Base-by-base conservation (phyloP, 92 coral and sea anemone genomes). In the Hydrozoanthus gracilis region DNA sequence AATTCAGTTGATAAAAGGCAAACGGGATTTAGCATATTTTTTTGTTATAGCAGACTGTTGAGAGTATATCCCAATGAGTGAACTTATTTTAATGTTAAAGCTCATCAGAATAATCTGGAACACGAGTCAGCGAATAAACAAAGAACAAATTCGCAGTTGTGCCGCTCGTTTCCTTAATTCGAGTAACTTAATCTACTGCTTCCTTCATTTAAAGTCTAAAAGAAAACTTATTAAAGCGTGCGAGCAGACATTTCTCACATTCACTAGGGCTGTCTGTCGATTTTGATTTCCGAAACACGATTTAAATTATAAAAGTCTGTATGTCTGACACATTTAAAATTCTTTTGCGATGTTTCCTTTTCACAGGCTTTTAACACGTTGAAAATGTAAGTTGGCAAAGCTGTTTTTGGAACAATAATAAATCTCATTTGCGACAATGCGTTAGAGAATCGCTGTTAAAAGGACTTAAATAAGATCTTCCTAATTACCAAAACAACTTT, bases 131-230 rank as follows among this genome's bases (percentile, higher is more conserved):
- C 47, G 16, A 51, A 49, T 46, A 14, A 14, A 75, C 45, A 7
- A 9, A 44, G 35, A 52, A 76, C 6, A 27, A 11, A 72, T 44
- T 80, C 15, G 10, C 64, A 62, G 15, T 62, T 0, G 20, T 64
- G 73, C 82, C 84, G 73, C 70, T 65, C 35, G 74, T 44, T 65
- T 80, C 72, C 85, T 65, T 64, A 27, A 27, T 27, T 0, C 39
- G 39, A 27, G 39, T 27, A 27, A 27, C 39, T 27, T 27, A 27
- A 58, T 58, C 64, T 11, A 16, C 64, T 11, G 15, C 64, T 58
- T 58, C 15, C 64, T 58, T 2, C 64, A 11, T 58, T 58, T 7
- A 58, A 58, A 7, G 15, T 58, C 15, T 58, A 58, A 58, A 5
- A 27, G 39, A 27, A 27, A 27, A 27, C 39, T 27, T 27, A 27